These are phyloP conservation scores for Aphaenogaster ashmeadi DNA, from an alignment of 1,140 invertebrate genomes.

Conservation along the genomic window DNA sequence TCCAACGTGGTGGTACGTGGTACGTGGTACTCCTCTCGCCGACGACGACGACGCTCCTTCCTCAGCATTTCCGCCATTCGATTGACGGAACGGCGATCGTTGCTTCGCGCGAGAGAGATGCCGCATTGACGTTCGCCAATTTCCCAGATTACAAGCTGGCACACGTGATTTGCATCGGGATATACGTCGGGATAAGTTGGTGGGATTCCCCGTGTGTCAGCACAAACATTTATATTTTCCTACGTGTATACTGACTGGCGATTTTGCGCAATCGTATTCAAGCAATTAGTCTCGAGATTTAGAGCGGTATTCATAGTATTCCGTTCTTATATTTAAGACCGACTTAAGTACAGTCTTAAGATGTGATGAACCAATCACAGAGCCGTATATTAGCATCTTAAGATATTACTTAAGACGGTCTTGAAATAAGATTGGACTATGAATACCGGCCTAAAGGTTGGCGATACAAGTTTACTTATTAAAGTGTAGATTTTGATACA, in stretches of 20 bases:
- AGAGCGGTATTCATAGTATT: too few species aligned
- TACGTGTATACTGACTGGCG: not conserved
- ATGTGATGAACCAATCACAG: too few species aligned
- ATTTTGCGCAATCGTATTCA: slow-evolving; percentile 6
- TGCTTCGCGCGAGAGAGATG: not conserved
- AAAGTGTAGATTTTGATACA: not conserved
- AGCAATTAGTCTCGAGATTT: not conserved
- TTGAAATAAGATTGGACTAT: too few species aligned
- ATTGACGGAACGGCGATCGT: not conserved
- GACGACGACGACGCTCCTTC: not conserved
- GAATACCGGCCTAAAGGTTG: not conserved
- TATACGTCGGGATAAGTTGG: slow-evolving; percentile 24
- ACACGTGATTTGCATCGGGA: slow-evolving; percentile 19
- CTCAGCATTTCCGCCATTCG: not conserved
- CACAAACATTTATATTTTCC: not conserved
- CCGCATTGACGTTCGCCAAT: not conserved
- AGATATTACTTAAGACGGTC: too few species aligned
- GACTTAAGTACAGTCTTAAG: too few species aligned
- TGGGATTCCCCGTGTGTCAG: slow-evolving; percentile 70
- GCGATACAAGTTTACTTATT: not conserved
- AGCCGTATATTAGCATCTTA: too few species aligned
- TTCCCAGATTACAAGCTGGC: slow-evolving; percentile 10
- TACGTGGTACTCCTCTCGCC: not conserved
- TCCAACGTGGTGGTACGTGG: slow-evolving; percentile 10
- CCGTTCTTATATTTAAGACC: too few species aligned